Conservation (phyloP, 2,113 vertebrate species). For the Chionis minor region DNA sequence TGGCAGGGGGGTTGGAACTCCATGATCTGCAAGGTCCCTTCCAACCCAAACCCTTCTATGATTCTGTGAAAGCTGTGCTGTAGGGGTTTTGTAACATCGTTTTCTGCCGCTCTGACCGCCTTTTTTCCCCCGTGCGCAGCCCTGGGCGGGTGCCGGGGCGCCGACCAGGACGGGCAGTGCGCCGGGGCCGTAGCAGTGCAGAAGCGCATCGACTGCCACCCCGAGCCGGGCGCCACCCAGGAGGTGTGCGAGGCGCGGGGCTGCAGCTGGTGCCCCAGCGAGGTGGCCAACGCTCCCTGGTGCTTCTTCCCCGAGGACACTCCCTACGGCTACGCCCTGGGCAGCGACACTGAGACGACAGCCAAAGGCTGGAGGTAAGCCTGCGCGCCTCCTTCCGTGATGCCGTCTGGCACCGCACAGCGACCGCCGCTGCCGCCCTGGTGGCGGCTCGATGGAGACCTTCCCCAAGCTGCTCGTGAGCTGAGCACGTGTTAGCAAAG, state of each 20-base stretch:
- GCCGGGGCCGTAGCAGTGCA: accelerated
- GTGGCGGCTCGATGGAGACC: accelerated
- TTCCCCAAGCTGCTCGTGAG: not conserved
- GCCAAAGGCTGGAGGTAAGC: constrained; percentile 20
- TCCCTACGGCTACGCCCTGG: not conserved
- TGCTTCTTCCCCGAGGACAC: constrained; percentile 19
- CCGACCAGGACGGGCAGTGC: not conserved
- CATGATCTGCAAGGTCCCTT: no score
- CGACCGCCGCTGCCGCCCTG: accelerated
- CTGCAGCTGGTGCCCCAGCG: not conserved
- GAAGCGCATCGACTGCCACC: not conserved
- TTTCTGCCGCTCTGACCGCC: not conserved
- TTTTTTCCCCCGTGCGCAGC: not conserved
- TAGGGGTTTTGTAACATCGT: accelerated
- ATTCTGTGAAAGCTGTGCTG: not conserved
- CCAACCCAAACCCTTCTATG: no score
- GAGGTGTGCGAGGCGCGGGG: not conserved
- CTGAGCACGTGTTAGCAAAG: no score
- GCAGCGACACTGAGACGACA: not conserved
- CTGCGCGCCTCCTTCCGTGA: accelerated
- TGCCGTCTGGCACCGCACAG: accelerated
- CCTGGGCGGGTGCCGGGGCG: not conserved
- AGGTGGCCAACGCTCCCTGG: not conserved
- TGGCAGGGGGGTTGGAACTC: no score
- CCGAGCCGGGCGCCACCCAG: not conserved